These are phyloP conservation scores for Copsychus sechellarum DNA, from an alignment of 2,113 vertebrate genomes.

Conservation along the genomic window DNA sequence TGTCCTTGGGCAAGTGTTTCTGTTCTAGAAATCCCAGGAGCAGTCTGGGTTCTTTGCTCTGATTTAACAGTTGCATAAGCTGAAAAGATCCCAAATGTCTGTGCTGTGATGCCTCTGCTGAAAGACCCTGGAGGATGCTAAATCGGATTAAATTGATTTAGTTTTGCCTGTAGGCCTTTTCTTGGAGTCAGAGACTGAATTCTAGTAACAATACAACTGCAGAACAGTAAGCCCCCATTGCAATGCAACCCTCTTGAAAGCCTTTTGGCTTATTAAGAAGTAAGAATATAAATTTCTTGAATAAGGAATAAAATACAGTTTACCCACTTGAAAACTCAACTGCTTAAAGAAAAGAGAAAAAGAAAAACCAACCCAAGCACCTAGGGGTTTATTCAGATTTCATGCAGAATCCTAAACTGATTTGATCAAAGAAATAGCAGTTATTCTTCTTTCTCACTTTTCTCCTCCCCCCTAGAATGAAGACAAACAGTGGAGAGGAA, in stretches of 20 bases:
- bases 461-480: background rate
- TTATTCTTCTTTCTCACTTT: background rate
- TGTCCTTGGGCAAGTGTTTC: background rate
- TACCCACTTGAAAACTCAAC: background rate
- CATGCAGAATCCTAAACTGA: background rate
- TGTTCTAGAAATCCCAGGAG: background rate
- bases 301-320: background rate
- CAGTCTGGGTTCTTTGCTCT: background rate
- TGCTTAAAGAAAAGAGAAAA: background rate
- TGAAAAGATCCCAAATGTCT: background rate
- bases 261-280: background rate
- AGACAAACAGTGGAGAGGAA: background rate
- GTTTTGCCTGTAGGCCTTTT: background rate
- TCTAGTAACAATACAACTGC: background rate
- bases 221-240: background rate
- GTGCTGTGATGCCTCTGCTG: background rate
- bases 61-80: background rate
- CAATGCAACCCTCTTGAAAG: background rate
- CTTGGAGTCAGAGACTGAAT: background rate
- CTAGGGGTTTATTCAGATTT: background rate
- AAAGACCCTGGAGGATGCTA: background rate
- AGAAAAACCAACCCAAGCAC: background rate
- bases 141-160: background rate
- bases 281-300: background rate
- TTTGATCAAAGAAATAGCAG: background rate